Percentiles rank a stretch among this genome's conserved stretches.
Evolutionary conservation across 2,888 invertebrate genomes (phyloP).

Genomic region (Listrodromus nycthemerus): DNA sequence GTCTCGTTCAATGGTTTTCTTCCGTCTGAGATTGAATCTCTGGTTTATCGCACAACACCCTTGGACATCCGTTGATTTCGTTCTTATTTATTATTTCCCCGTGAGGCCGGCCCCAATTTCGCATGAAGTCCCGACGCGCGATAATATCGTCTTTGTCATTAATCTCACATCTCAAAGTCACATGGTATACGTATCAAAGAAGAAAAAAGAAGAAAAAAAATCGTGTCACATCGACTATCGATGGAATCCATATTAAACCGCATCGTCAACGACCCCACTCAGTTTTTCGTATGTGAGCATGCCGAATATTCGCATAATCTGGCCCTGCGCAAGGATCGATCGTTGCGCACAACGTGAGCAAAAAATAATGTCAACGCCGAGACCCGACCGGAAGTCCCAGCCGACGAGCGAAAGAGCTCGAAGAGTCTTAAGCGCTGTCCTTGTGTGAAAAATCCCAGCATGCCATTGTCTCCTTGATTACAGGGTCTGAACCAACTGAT

Average conservation of each 20-base stretch:
- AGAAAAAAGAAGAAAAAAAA: not conserved
- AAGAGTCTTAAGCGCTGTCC: slow-evolving; percentile 26
- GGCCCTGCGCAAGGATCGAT: not conserved
- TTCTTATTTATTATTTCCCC: slow-evolving; percentile 19
- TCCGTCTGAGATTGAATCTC: slow-evolving; percentile 5
- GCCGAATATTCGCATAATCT: slow-evolving; percentile 4
- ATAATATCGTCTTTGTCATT: slow-evolving; percentile 1
- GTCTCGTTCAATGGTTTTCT: slow-evolving; percentile 27
- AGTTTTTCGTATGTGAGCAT: slow-evolving; percentile 23
- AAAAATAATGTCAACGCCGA: slow-evolving; percentile 11
- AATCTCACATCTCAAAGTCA: slow-evolving; percentile 16
- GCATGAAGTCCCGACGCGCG: slow-evolving; percentile 39
- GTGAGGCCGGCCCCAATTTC: slow-evolving; percentile 1
- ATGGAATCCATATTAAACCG: not conserved
- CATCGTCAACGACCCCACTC: slow-evolving; percentile 2
- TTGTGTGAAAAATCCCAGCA: slow-evolving; percentile 77
- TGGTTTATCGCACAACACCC: slow-evolving; percentile 18
- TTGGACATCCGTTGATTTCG: slow-evolving; percentile 21
- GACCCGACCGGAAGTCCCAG: slow-evolving; percentile 34
- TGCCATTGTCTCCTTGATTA: slow-evolving; percentile 81
- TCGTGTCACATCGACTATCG: not conserved
- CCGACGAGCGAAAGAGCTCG: slow-evolving; percentile 8
- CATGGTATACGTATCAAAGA: not conserved
- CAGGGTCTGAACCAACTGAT: slow-evolving; percentile 94
- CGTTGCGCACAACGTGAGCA: slow-evolving; percentile 3